phyloP scores from a whole-genome alignment of 1,140 invertebrate genomes.

The Semibalanus balanoides region DNA sequence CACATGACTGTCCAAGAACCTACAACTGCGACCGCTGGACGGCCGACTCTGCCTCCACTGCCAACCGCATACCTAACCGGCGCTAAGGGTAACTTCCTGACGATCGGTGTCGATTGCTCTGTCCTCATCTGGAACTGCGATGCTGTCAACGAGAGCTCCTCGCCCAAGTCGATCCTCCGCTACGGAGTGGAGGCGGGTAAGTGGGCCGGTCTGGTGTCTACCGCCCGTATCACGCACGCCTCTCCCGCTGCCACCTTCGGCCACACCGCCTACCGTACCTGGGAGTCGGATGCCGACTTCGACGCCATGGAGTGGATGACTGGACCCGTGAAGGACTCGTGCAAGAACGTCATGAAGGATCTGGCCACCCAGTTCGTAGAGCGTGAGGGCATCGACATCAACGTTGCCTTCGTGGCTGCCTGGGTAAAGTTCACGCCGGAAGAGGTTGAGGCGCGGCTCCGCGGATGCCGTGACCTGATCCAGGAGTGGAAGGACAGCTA shows the following conservation, averaged over 20 bases:
- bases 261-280: constrained; percentile 19
- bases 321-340: background rate
- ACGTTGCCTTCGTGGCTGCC: constrained; percentile 9
- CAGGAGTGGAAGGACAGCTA: constrained; percentile 39
- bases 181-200: constrained; percentile 3
- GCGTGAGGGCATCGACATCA: constrained; percentile 18
- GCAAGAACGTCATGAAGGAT: constrained; percentile 14
- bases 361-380: constrained; percentile 18
- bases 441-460: background rate
- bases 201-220: constrained; percentile 41
- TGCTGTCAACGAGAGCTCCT: background rate
- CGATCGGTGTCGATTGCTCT: constrained; percentile 17
- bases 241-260: constrained; percentile 42
- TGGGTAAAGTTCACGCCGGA: background rate
- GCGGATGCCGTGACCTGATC: constrained; percentile 45
- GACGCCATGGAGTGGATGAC: constrained; percentile 1
- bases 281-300: constrained; percentile 21
- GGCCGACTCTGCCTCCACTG: constrained; percentile 74
- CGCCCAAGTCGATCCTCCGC: background rate
- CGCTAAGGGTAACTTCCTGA: constrained; percentile 41
- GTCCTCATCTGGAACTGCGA: constrained; percentile 16
- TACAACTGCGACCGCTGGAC: constrained; percentile 20
- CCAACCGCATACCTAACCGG: constrained; percentile 73
- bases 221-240: constrained; percentile 59
- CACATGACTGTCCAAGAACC: constrained; percentile 18